Base-by-base conservation (phyloP, 2,797 vertebrate genomes). In the Pempheris klunzingeri region DNA sequence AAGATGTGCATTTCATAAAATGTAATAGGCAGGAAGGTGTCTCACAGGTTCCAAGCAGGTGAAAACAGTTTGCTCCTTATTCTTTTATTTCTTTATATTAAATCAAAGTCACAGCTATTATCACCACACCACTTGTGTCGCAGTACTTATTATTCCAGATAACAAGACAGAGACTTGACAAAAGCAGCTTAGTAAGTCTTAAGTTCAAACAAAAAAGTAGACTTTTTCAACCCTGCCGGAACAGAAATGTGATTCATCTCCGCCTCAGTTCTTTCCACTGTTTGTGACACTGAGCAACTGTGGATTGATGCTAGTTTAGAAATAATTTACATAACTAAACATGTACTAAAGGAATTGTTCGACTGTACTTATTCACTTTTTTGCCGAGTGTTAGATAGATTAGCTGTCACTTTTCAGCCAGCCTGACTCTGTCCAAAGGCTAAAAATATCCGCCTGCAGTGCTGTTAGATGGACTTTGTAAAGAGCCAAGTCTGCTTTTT, bases 281-380 rank as follows among this genome's bases (percentile, higher is more conserved):
- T 70, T 75, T 74, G 64, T 80, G 66, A 78, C 79, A 75, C 72
- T 83, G 73, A 84, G 81, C 69, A 69, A 82, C 39, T 63, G 65
- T 49, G 39, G 67, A 67, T 60, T 57, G 13, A 7, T 50, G n/a
- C 38, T 53, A 41, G 18, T 30, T 43, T 7, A 17, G 15, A 9
- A 32, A 13, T 24, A n/a, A 34, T 60, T 46, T 59, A 53, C 7
- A 12, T 10, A 20, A 54, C 20, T 11, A n/a, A 1, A 64, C 66
- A 67, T 32, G 8, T 32, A 67, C 26, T 46, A n/a, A 43, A 38
- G 15, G 13, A 54, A 14, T 26, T n/a, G 15, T 15, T 28, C 1
- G 4, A 32, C 7, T 46, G 18, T 24, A 18, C 24, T 61, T 46
- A 2, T 18, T 47, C 3, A 10, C 8, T 58, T 66, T 32, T 26